phyloP scores from a whole-genome alignment of 2,113 vertebrate species.

The Cromileptes altivelis region DNA sequence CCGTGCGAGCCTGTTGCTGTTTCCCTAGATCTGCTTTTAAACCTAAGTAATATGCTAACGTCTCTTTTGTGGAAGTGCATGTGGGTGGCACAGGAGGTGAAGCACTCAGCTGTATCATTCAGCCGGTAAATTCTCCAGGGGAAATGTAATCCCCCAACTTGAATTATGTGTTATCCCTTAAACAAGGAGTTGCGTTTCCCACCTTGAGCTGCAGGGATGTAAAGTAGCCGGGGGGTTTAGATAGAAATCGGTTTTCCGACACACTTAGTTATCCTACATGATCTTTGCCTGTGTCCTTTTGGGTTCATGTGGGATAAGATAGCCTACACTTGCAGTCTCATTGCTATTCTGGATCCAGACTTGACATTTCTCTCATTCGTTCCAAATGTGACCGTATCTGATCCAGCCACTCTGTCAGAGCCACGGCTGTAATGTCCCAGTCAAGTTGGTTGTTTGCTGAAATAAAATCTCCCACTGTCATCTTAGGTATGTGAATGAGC shows the following conservation, averaged over 20 bases:
- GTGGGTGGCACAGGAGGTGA: slow-evolving; percentile 19
- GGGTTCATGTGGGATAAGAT: slow-evolving; percentile 36
- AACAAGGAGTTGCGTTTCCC: slow-evolving; percentile 11
- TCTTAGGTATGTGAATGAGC: not conserved
- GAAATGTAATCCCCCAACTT: slow-evolving; percentile 39
- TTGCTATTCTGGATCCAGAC: slow-evolving; percentile 66
- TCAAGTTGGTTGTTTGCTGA: slow-evolving; percentile 13
- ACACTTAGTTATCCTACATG: slow-evolving; percentile 42
- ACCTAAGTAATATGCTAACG: slow-evolving; percentile 7
- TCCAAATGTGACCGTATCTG: slow-evolving; percentile 62
- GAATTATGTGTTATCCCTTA: slow-evolving; percentile 31
- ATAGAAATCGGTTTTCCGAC: slow-evolving; percentile 16
- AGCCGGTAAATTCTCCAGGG: slow-evolving; percentile 30
- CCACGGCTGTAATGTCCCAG: slow-evolving; percentile 15
- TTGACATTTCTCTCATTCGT: slow-evolving; percentile 73
- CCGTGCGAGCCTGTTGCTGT: slow-evolving; percentile 4
- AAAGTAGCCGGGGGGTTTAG: slow-evolving; percentile 43
- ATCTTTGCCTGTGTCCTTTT: slow-evolving; percentile 54
- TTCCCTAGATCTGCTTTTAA: slow-evolving; percentile 40
- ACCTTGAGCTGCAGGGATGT: slow-evolving; percentile 32
- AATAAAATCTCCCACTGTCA: slow-evolving; percentile 30
- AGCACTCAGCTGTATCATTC: slow-evolving; percentile 18
- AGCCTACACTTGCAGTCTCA: slow-evolving; percentile 36
- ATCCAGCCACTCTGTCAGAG: slow-evolving; percentile 39
- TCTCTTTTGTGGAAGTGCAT: slow-evolving; percentile 1